Evolutionary conservation across 2,797 vertebrate species (phyloP).

Genomic region (Otolemur crassicaudatus): DNA sequence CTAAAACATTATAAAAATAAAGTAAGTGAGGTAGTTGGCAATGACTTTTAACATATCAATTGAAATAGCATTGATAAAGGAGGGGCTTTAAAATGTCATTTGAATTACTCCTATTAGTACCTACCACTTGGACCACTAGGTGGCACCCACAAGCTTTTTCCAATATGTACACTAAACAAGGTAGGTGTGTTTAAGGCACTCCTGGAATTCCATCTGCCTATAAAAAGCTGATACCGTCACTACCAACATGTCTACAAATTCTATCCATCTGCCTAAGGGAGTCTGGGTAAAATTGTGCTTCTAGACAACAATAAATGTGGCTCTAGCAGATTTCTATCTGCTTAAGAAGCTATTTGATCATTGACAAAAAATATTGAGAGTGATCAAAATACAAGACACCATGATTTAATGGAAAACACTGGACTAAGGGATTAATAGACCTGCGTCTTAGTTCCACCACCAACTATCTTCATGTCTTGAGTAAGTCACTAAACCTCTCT

Average conservation of each 20-base stretch:
- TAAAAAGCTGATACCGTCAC: not conserved
- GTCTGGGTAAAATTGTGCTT: not conserved
- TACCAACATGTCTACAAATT: not conserved
- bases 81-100: not conserved
- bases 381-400: not conserved
- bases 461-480: not conserved
- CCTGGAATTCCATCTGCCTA: not conserved
- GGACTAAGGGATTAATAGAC: not conserved
- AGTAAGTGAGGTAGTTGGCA: not conserved
- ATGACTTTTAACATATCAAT: not conserved
- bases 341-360: not conserved
- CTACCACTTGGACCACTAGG: constrained; percentile 79
- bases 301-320: not conserved
- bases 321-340: not conserved
- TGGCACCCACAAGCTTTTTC: constrained; percentile 84
- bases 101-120: not conserved
- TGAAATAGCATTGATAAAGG: constrained; percentile 4
- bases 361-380: constrained; percentile 21
- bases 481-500: not conserved
- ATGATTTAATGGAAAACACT: not conserved
- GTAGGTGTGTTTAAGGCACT: not conserved
- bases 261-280: not conserved
- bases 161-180: not conserved
- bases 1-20: not conserved
- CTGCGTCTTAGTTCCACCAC: not conserved